Conservation (phyloP, 2,888 invertebrate species). For the Platynereis dumerilii region DNA sequence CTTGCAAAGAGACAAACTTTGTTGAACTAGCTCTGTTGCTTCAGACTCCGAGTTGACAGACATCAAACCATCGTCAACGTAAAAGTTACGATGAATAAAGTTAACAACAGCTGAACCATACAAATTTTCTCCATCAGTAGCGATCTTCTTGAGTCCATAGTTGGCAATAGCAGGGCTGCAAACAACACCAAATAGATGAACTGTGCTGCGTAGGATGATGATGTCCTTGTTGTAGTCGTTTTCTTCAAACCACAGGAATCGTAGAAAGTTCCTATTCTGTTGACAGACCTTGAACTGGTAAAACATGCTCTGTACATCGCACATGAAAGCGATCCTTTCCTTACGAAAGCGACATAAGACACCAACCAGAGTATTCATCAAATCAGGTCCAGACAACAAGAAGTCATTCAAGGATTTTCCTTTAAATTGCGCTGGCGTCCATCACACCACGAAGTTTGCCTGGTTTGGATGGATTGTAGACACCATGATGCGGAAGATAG, state of each 20-base stretch:
- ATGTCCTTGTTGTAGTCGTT: not conserved
- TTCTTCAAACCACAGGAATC: constrained; percentile 32
- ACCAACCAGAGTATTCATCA: too few relatives aligned
- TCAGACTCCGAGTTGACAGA: constrained; percentile 12
- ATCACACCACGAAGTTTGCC: constrained; percentile 16
- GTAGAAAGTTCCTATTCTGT: constrained; percentile 20
- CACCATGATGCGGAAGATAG: constrained; percentile 27
- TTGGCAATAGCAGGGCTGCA: constrained; percentile 24
- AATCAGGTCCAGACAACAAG: too few relatives aligned
- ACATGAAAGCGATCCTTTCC: too few relatives aligned
- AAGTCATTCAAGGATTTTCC: constrained; percentile 31
- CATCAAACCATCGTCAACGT: constrained; percentile 34
- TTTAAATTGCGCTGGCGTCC: constrained; percentile 15
- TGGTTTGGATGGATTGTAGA: constrained; percentile 26
- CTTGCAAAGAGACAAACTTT: constrained; percentile 16
- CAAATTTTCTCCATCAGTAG: not conserved
- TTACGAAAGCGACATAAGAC: too few relatives aligned
- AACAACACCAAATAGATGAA: constrained; percentile 24
- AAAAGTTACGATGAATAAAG: constrained; percentile 33
- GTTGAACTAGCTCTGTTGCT: constrained; percentile 20
- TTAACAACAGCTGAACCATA: constrained; percentile 19
- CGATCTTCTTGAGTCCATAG: constrained; percentile 18
- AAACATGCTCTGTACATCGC: constrained; percentile 37
- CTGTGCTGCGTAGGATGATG: constrained; percentile 17
- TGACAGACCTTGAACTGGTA: constrained; percentile 24